A percentile compares a stretch with the other conserved stretches of the same genome.
phyloP scores from a whole-genome alignment of 2,888 invertebrate genomes.

The Choristoneura rosaceana region DNA sequence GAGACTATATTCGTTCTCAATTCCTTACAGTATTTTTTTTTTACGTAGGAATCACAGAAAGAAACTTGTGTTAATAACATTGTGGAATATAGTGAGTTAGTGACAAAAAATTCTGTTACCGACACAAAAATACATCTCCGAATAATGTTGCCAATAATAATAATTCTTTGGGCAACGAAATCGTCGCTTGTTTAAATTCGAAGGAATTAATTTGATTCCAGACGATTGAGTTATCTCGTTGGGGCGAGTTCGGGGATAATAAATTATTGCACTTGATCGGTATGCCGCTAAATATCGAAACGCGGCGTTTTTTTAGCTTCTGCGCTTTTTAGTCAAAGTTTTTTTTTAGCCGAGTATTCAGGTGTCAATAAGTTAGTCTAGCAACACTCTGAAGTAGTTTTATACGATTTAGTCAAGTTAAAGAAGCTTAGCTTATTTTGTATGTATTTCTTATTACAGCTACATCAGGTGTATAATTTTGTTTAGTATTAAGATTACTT shows the following conservation, averaged over 20 bases:
- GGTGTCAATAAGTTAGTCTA: too few relatives aligned
- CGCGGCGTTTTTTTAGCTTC: conserved; percentile 21
- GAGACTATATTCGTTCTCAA: too few relatives aligned
- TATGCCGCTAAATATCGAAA: conserved; percentile 1
- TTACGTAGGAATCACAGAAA: too few relatives aligned
- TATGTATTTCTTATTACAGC: not conserved
- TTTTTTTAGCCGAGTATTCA: not conserved
- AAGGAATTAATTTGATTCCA: conserved; percentile 34
- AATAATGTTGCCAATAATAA: conserved; percentile 36
- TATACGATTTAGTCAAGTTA: too few relatives aligned
- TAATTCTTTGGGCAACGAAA: conserved; percentile 8
- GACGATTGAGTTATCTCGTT: conserved; percentile 36
- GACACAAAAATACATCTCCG: conserved; percentile 21
- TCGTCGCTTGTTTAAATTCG: conserved; percentile 19
- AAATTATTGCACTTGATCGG: conserved; percentile 28
- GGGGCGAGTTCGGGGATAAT: conserved; percentile 31
- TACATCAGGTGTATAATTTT: not conserved
- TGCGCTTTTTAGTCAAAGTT: not conserved
- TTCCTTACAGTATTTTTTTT: too few relatives aligned
- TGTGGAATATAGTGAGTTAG: too few relatives aligned
- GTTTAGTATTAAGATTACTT: not conserved
- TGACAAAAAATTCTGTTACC: too few relatives aligned
- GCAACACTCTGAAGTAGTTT: too few relatives aligned
- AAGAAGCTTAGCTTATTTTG: too few relatives aligned
- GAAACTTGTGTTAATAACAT: too few relatives aligned